Base-by-base conservation (phyloP, 1,140 invertebrate genomes). In the Diorhabda sublineata region DNA sequence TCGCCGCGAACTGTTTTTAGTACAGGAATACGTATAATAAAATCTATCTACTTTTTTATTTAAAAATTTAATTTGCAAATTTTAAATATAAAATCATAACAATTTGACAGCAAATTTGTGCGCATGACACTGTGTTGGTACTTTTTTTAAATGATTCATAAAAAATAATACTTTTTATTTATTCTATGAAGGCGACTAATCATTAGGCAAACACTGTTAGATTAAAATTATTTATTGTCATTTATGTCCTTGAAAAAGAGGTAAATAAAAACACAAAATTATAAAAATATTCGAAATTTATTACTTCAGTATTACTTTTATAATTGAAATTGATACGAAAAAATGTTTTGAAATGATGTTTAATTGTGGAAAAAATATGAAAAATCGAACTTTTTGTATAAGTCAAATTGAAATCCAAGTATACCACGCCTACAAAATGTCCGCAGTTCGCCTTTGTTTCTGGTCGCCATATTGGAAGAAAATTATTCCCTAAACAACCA, bases 401-500 rank as follows among this genome's bases (percentile, higher is more conserved):
- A 63, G 60, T 64, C 43, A 61, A 64, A 67, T 67, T 69, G 69
- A 52, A 61, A 60, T 64, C 66, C 67, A 47, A 67, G 59, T 64
- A 42, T 67, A 71, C 77, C 78, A 78, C 80, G 78, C 80, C 78
- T 76, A 76, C 77, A 80, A 78, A 78, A 80, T 80, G 77, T 77
- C 75, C 66, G 76, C 69, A 68, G 67, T 61, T 70, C 73, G 69
- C 73, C 73, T 75, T 75, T 76, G 71, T 76, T 73, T 69, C 61
- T 67, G 56, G 75, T 60, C 79, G 80, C 81, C 81, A 82, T 82
- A 74, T 82, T 82, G 76, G 71, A 76, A 76, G 61, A 73, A 73
- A 78, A 80, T 74, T 76, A 73, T 75, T 71, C 59, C 74, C 75
- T 75, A 79, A 77, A 76, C 76, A 75, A 77, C 64, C 73, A 79